Conservation (phyloP, 2,113 vertebrate genomes). For the Scortum barcoo region DNA sequence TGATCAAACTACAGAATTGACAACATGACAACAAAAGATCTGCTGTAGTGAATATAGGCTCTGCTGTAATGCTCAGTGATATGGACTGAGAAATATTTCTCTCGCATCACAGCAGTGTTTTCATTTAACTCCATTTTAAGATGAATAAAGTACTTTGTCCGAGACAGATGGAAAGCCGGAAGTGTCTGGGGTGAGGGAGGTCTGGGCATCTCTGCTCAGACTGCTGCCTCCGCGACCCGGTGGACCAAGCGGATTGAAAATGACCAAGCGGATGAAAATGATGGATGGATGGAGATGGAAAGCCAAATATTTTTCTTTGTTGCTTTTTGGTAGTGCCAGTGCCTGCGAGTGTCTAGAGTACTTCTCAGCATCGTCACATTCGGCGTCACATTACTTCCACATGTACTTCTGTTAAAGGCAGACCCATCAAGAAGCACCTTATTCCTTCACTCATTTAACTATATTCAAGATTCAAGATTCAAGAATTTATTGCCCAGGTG, state of each 20-base stretch:
- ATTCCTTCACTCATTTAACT: background rate
- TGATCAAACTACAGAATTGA: background rate
- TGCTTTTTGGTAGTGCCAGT: conserved; percentile 24
- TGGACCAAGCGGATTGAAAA: too few relatives aligned
- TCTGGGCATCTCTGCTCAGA: too few relatives aligned
- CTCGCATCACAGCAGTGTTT: background rate
- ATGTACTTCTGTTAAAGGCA: conserved; percentile 9
- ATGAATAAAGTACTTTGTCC: conserved; percentile 45
- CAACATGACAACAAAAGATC: background rate
- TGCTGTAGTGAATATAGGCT: background rate
- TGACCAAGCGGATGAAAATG: too few relatives aligned
- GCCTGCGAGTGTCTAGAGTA: background rate
- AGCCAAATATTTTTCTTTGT: conserved; percentile 64
- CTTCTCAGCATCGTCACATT: background rate
- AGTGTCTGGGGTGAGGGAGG: too few relatives aligned
- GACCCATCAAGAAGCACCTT: background rate
- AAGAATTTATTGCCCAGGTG: too few relatives aligned
- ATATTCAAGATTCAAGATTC: too few relatives aligned
- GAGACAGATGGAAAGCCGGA: conserved; percentile 54
- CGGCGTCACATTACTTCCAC: background rate
- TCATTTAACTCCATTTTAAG: conserved; percentile 16
- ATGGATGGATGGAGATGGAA: too few relatives aligned
- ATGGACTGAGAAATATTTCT: background rate
- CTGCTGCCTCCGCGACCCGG: too few relatives aligned
- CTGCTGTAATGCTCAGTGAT: background rate